Evolutionary conservation across 1,140 invertebrate genomes (phyloP).

Genomic region (Apis dorsata): DNA sequence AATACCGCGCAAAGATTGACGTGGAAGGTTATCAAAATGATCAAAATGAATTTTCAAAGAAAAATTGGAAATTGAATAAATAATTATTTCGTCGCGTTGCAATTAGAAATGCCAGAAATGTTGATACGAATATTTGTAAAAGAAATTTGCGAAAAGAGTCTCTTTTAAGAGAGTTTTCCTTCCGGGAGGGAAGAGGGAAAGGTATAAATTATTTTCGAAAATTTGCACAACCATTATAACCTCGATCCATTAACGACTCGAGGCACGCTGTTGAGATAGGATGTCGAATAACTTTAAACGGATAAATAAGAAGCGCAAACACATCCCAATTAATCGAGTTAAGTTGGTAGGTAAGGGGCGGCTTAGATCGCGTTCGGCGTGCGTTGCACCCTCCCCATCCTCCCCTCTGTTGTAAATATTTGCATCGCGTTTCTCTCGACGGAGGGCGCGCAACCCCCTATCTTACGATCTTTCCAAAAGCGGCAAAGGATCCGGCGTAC

Average conservation of each 20-base stretch:
- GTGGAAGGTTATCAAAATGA: too few species aligned
- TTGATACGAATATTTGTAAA: too few species aligned
- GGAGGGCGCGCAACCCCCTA: not conserved
- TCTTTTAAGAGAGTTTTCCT: too few species aligned
- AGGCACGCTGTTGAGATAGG: not conserved
- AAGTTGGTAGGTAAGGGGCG: too few species aligned
- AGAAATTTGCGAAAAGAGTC: too few species aligned
- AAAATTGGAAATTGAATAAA: too few species aligned
- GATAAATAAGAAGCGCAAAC: constrained; percentile 11
- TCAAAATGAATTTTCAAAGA: too few species aligned
- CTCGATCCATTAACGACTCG: not conserved
- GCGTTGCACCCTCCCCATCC: not conserved
- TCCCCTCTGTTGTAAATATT: constrained; percentile 8
- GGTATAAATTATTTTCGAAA: not conserved
- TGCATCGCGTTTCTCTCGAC: not conserved
- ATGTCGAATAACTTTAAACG: not conserved
- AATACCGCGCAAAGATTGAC: too few species aligned
- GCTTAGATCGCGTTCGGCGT: not conserved
- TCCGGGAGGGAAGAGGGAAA: too few species aligned
- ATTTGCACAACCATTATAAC: not conserved
- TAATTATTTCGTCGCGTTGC: too few species aligned
- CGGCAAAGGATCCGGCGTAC: not conserved
- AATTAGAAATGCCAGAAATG: too few species aligned
- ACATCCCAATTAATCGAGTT: constrained; percentile 6
- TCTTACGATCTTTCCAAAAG: constrained; percentile 11